These are phyloP conservation scores for Cryptomyrus ogoouensis DNA, from an alignment of 2,113 vertebrate species.

Conservation along the genomic window DNA sequence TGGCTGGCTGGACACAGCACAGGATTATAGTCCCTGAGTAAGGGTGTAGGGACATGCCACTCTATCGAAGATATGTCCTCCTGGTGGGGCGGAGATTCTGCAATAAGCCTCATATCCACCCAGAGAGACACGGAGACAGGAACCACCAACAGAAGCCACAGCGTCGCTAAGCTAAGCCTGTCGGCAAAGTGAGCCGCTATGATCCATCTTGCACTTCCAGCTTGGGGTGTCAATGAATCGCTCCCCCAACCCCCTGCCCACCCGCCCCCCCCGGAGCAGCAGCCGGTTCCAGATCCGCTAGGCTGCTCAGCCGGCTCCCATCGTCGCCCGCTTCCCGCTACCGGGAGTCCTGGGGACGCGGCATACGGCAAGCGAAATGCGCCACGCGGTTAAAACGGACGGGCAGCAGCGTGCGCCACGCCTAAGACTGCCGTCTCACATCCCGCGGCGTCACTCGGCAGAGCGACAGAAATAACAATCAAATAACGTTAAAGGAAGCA, in stretches of 20 bases:
- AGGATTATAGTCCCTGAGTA: background rate
- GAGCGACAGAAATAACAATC: background rate
- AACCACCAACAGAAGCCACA: background rate
- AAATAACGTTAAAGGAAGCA: background rate
- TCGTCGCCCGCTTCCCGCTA: background rate
- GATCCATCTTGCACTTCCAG: background rate
- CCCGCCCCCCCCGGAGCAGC: background rate
- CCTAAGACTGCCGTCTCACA: background rate
- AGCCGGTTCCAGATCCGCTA: background rate
- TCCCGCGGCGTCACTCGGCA: background rate
- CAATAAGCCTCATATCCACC: background rate
- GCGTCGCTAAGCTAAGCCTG: background rate
- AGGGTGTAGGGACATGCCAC: background rate
- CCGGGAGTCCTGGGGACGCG: background rate
- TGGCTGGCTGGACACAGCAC: background rate
- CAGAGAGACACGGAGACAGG: background rate
- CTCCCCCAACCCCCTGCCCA: background rate
- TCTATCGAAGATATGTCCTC: background rate
- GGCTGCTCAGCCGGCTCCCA: background rate
- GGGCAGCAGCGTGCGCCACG: background rate
- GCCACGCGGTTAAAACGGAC: background rate
- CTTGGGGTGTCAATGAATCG: background rate
- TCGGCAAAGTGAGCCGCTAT: background rate
- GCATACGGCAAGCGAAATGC: background rate
- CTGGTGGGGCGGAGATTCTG: background rate